Percentiles rank a stretch among this genome's conserved stretches.
Conservation (phyloP, 2,888 invertebrate genomes). For the Hydraecia micacea region DNA sequence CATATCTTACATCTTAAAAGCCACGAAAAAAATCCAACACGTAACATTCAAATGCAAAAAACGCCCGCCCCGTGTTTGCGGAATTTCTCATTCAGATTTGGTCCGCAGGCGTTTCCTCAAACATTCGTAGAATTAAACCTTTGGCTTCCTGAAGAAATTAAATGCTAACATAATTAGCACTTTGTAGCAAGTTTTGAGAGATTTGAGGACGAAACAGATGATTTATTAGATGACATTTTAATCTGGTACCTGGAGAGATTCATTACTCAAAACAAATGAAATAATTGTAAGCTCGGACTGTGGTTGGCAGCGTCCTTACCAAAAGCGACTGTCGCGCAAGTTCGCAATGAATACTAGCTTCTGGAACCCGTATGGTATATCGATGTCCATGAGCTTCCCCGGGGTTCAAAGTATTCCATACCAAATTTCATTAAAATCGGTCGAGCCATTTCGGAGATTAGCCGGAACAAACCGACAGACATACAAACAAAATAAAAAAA, state of each 20-base stretch:
- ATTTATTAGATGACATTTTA: slow-evolving; percentile 37
- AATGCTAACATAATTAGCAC: slow-evolving; percentile 63
- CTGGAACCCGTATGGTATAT: no score
- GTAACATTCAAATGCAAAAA: slow-evolving; percentile 33
- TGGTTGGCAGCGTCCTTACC: neutral
- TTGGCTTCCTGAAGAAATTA: slow-evolving; percentile 62
- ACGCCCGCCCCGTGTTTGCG: slow-evolving; percentile 31
- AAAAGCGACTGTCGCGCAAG: neutral
- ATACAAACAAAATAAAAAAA: no score
- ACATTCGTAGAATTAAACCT: slow-evolving; percentile 55
- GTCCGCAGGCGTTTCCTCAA: slow-evolving; percentile 36
- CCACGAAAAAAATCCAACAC: neutral
- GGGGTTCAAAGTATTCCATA: no score
- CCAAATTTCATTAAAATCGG: no score
- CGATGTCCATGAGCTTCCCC: no score
- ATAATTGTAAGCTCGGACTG: neutral
- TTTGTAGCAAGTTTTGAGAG: slow-evolving; percentile 42
- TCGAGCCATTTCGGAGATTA: neutral
- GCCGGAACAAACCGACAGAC: neutral
- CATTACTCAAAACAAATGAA: neutral
- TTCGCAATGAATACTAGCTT: neutral
- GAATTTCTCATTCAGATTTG: slow-evolving; percentile 50
- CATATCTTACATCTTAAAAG: neutral
- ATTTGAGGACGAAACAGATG: neutral
- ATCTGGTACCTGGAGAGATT: slow-evolving; percentile 15